phyloP scores from a whole-genome alignment of 2,888 invertebrate species.

The Arrhopalites spinosus region DNA sequence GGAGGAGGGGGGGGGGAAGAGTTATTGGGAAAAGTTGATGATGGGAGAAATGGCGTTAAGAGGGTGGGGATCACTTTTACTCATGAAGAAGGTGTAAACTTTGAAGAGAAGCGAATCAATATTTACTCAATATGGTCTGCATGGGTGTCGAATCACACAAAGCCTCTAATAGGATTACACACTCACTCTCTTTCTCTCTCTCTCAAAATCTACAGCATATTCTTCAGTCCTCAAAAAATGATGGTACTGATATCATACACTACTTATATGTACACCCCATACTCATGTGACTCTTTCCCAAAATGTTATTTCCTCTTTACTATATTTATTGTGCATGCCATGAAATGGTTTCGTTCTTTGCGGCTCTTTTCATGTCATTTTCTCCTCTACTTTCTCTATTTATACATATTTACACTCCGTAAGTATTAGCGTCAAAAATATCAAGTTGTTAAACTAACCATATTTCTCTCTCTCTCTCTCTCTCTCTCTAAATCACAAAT shows the following conservation, averaged over 20 bases:
- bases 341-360: background rate
- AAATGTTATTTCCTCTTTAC: background rate
- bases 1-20: background rate
- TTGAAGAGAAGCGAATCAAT: conserved; percentile 25
- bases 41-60: conserved; percentile 28
- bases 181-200: background rate
- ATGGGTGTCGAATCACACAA: conserved; percentile 30
- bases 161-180: conserved; percentile 30
- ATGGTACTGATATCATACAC: background rate
- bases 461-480: background rate
- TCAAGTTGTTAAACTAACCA: too few species aligned
- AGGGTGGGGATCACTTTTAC: conserved; percentile 31
- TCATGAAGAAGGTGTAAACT: conserved; percentile 26
- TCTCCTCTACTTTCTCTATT: too few species aligned
- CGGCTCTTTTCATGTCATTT: background rate
- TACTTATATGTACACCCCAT: too few species aligned
- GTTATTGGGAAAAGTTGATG: conserved; percentile 5
- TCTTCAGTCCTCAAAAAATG: background rate
- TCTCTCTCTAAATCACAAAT: background rate
- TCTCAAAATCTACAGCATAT: background rate
- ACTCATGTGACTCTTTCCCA: background rate
- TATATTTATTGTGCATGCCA: background rate
- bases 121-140: conserved; percentile 27
- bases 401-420: background rate
- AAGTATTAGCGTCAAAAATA: too few species aligned